Evolutionary conservation across 2,113 vertebrate genomes (phyloP).

Genomic region (Cavia porcellus): DNA sequence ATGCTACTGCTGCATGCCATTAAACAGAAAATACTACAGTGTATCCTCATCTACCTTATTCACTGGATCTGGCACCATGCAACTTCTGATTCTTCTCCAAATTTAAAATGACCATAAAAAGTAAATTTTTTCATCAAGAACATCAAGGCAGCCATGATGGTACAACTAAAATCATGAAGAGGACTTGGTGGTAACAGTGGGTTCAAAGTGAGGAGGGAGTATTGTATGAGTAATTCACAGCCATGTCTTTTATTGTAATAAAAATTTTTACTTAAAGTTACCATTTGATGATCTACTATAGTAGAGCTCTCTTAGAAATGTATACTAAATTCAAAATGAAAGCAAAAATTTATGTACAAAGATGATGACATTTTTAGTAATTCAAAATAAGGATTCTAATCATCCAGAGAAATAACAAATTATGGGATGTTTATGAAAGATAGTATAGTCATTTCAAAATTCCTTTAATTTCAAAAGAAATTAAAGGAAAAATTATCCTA

Average conservation of each 20-base stretch:
- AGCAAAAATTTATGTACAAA: neutral
- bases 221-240: neutral
- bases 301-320: neutral
- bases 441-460: conserved; percentile 25
- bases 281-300: neutral
- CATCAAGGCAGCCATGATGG: neutral
- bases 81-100: neutral
- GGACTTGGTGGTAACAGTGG: neutral
- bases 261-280: neutral
- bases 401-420: conserved; percentile 30
- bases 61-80: neutral
- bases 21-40: neutral
- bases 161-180: neutral
- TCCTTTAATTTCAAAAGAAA: neutral
- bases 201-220: neutral
- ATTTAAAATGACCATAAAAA: neutral
- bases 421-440: neutral
- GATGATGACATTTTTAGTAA: neutral
- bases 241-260: neutral
- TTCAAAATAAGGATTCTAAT: conserved; percentile 30
- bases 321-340: conserved; percentile 28
- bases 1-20: neutral
- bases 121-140: neutral
- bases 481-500: neutral
- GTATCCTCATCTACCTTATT: neutral